Evolutionary conservation across 2,888 invertebrate species (phyloP).

Genomic region (Sylvicola cinctus): DNA sequence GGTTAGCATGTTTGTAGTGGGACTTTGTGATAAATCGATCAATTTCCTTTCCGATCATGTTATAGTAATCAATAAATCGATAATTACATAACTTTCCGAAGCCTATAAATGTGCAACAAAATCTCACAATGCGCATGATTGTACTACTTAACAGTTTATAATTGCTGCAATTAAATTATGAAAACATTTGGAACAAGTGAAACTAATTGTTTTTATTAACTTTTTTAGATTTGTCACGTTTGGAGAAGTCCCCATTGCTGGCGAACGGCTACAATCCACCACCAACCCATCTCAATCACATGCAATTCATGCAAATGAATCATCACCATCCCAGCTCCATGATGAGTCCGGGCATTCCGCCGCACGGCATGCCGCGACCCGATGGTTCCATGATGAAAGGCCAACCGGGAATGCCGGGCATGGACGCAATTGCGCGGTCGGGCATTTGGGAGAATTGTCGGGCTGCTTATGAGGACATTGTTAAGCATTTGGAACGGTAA

Average conservation of each 20-base stretch:
- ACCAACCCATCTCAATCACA: conserved; percentile 75
- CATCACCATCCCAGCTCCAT: conserved; percentile 51
- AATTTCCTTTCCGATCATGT: too few species aligned
- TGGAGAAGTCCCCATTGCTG: conserved; percentile 80
- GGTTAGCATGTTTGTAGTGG: too few species aligned
- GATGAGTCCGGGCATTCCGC: conserved; percentile 72
- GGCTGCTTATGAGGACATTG: conserved; percentile 86
- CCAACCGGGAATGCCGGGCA: conserved; percentile 61
- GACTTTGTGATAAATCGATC: too few species aligned
- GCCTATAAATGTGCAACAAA: too few species aligned
- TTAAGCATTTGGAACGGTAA: conserved; percentile 87
- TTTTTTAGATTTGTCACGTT: conserved; percentile 57
- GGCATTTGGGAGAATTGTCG: conserved; percentile 91
- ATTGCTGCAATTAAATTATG: too few species aligned
- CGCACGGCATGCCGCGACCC: conserved; percentile 63
- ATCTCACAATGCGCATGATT: too few species aligned
- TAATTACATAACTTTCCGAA: too few species aligned
- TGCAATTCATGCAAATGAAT: conserved; percentile 85
- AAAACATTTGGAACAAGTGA: too few species aligned
- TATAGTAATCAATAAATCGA: too few species aligned
- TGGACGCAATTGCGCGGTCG: conserved; percentile 83
- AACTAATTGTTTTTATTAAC: background rate
- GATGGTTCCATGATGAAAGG: conserved; percentile 71
- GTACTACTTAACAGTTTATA: too few species aligned
- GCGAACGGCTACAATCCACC: conserved; percentile 91